These are phyloP conservation scores for Platyscapa corneri DNA, from an alignment of 1,140 invertebrate species.

Conservation along the genomic window DNA sequence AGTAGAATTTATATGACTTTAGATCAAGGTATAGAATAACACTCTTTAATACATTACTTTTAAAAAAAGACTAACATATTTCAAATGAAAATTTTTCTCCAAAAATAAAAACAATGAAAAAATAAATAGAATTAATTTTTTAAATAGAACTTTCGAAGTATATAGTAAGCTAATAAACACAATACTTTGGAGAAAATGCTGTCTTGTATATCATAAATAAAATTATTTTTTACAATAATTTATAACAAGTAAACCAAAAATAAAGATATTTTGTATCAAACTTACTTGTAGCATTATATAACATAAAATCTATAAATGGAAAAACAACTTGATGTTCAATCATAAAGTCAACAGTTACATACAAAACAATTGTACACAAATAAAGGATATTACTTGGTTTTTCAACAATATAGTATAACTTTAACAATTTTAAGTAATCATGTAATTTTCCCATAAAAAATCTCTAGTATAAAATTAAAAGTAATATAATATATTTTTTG, in stretches of 20 bases:
- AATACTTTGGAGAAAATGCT: not conserved
- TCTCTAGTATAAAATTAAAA: not conserved
- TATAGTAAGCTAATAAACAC: too few relatives aligned
- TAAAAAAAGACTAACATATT: too few relatives aligned
- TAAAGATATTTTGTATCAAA: slow-evolving; percentile 23
- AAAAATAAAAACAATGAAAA: too few relatives aligned
- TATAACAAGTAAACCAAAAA: slow-evolving; percentile 47
- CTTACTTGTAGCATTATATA: slow-evolving; percentile 4
- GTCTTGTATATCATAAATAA: not conserved
- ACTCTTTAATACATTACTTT: too few relatives aligned
- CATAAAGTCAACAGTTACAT: not conserved
- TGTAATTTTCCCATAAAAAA: not conserved
- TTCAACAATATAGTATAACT: not conserved
- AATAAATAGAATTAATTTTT: too few relatives aligned
- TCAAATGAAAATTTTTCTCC: too few relatives aligned
- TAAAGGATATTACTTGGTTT: too few relatives aligned
- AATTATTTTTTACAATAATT: slow-evolving; percentile 59
- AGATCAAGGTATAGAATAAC: too few relatives aligned
- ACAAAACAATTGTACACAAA: too few relatives aligned
- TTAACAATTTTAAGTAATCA: not conserved
- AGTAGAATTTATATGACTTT: too few relatives aligned
- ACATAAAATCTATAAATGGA: not conserved
- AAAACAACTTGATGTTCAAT: not conserved
- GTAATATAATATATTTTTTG: not conserved
- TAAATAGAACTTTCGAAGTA: too few relatives aligned